These are phyloP conservation scores for Cephalopterus ornatus DNA, from an alignment of 2,113 vertebrate genomes.

Conservation along the genomic window DNA sequence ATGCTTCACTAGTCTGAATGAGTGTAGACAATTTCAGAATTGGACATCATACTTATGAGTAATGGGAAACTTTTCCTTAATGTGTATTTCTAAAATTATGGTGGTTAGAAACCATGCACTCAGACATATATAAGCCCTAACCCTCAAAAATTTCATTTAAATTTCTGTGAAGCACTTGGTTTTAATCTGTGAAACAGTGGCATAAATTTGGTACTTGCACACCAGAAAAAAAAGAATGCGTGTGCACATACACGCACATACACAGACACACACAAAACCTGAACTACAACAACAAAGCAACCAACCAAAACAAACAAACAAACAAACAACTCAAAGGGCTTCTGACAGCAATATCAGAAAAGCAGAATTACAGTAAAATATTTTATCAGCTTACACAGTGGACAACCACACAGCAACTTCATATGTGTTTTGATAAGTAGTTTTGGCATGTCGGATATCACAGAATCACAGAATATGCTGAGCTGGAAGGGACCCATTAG, in stretches of 20 bases:
- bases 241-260: fast-evolving
- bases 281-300: neutral
- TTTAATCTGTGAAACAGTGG: neutral
- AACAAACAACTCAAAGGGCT: fast-evolving
- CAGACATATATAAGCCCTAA: neutral
- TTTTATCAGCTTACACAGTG: neutral
- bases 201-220: neutral
- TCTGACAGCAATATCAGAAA: neutral
- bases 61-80: neutral
- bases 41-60: neutral
- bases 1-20: neutral
- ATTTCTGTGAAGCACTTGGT: neutral
- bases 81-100: neutral
- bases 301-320: neutral
- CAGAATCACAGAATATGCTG: neutral
- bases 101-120: neutral
- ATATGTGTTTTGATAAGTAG: neutral
- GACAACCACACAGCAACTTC: neutral
- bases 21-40: neutral
- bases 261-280: neutral
- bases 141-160: neutral
- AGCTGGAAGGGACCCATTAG: neutral
- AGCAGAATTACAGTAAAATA: neutral
- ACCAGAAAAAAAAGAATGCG: neutral
- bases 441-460: neutral